Evolutionary conservation across 2,888 invertebrate genomes (phyloP), one percentile per base, ranked within the genome.

Genomic region (Scaptomyza tumidula): DNA sequence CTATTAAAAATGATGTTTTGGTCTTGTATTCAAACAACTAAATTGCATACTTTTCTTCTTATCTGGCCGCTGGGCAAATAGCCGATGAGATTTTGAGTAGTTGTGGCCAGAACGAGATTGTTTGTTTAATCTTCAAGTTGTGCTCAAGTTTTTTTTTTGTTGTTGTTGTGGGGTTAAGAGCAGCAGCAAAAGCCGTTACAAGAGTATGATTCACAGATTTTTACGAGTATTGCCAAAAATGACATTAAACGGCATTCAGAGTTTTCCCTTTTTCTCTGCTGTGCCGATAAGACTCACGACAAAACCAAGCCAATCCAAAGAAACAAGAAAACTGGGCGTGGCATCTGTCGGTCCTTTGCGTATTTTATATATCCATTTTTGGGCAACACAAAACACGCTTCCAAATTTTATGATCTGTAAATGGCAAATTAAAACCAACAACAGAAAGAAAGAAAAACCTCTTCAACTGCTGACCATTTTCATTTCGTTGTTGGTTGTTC

Each of bases 391-490:
- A 43, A 35, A 59, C 61, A 74, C 67, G 66, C 62, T 75, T 56
- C 75, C 58, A 54, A 69, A 62, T 65, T 79, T 79, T 80, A 79
- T 79, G 76, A 79, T 69, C 73, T 79, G 78, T 69, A 80, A 79
- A 79, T 79, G 80, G 80, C 61, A 74, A 79, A 79, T 73, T 75
- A 75, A 76, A 76, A 63, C 52, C 71, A 63, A 73, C 70, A 58
- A 37, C 6, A 39, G 14, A 14, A 10, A 4, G 16, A 16, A 16
- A 53, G 65, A 53, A 50, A 49, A 50, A 35, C 50, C 35, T 50
- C 24, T 59, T 58, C 37, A 13, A 54, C 29, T 31, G 37, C 49
- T 74, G 72, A 58, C 75, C 75, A 29, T 44, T 69, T n/a, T 50
- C 24, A 10, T 50, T 50, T 43, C 29, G 48, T 2, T 37, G 37